Percentiles rank a stretch among this genome's conserved stretches.
Conservation (phyloP, 2,797 vertebrate species). For the Pterois miles region DNA sequence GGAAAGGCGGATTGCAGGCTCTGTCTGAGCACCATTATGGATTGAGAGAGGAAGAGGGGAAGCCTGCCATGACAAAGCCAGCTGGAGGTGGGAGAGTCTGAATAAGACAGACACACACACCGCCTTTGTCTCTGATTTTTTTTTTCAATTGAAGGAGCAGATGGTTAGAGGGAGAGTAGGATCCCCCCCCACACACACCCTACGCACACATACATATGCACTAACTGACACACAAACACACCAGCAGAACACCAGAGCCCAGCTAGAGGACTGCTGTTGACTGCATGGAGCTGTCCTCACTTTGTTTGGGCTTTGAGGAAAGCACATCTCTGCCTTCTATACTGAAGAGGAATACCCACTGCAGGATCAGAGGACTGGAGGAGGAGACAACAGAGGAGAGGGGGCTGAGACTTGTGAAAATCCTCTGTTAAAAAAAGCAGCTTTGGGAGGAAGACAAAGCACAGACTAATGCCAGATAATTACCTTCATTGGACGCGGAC, state of each 20-base stretch:
- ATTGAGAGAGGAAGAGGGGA: constrained; percentile 68
- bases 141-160: constrained; percentile 79
- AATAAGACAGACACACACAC: constrained; percentile 63
- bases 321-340: constrained; percentile 45
- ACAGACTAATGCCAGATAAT: constrained; percentile 73
- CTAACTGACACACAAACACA: constrained; percentile 61
- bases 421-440: constrained; percentile 73
- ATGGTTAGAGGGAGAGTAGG: constrained; percentile 84
- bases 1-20: constrained; percentile 53
- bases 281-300: constrained; percentile 70
- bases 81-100: constrained; percentile 74
- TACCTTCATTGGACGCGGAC: constrained; percentile 64
- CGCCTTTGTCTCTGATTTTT: constrained; percentile 71
- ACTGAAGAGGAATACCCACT: constrained; percentile 72
- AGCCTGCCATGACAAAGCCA: constrained; percentile 75
- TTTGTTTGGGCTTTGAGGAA: constrained; percentile 75
- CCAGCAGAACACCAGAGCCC: constrained; percentile 61
- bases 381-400: constrained; percentile 71
- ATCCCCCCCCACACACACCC: constrained; percentile 65
- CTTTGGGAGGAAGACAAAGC: constrained; percentile 78
- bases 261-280: constrained; percentile 66
- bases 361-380: constrained; percentile 70
- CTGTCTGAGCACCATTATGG: constrained; percentile 66
- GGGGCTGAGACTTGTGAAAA: constrained; percentile 79
- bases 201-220: constrained; percentile 26